Evolutionary conservation across 2,113 vertebrate species (phyloP).

Genomic region (Urocynchramus pylzowi): DNA sequence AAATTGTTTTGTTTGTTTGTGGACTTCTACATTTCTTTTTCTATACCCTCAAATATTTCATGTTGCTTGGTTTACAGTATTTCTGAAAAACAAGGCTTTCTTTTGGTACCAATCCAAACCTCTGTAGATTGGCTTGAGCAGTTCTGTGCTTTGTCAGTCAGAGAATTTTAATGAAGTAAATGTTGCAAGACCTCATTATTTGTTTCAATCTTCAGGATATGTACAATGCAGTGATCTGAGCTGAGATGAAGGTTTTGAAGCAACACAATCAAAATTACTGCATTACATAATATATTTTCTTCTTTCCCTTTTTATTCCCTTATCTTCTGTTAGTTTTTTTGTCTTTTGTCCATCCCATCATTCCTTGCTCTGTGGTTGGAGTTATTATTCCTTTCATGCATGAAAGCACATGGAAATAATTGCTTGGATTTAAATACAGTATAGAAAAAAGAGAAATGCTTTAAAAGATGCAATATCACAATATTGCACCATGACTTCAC

Average conservation of each 20-base stretch:
- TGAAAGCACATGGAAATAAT: neutral
- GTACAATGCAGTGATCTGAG: neutral
- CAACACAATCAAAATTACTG: neutral
- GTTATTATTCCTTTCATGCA: neutral
- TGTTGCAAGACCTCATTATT: neutral
- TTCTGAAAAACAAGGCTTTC: neutral
- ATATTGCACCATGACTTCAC: neutral
- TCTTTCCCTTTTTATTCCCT: neutral
- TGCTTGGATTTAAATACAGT: neutral
- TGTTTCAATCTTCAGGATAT: neutral
- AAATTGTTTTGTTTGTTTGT: neutral
- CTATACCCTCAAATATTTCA: neutral
- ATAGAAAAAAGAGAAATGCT: neutral
- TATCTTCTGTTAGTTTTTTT: neutral
- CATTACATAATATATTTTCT: neutral
- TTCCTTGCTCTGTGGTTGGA: neutral
- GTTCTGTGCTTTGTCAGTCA: neutral
- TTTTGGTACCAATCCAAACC: neutral
- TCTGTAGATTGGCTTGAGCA: neutral
- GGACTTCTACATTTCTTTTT: neutral
- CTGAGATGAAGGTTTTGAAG: neutral
- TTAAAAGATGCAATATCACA: neutral
- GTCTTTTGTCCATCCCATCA: neutral
- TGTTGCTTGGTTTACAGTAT: neutral
- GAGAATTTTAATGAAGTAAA: neutral